Conservation (phyloP, 2,797 vertebrate genomes). For the Sphenodon punctatus region DNA sequence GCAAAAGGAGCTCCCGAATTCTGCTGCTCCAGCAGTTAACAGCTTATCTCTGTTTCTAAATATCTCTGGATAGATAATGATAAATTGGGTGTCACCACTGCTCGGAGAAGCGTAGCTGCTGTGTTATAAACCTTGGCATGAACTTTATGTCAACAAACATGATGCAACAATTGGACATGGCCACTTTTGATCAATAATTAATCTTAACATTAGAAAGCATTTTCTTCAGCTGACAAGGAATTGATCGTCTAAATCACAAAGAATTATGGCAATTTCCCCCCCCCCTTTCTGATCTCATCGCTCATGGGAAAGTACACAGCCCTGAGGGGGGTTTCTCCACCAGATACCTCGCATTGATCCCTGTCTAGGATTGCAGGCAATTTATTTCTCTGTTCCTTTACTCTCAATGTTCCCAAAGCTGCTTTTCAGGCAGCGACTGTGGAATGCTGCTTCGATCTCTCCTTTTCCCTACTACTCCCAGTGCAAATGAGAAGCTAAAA, state of each 20-base stretch:
- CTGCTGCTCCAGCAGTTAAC: conserved; percentile 55
- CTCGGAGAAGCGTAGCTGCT: conserved; percentile 51
- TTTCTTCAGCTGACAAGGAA: conserved; percentile 71
- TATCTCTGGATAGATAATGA: conserved; percentile 73
- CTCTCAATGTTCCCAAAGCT: conserved; percentile 28
- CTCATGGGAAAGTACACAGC: not conserved
- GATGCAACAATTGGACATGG: conserved; percentile 45
- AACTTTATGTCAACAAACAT: conserved; percentile 50
- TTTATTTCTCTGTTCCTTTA: conserved; percentile 11
- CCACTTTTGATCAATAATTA: conserved; percentile 77
- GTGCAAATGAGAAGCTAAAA: not conserved
- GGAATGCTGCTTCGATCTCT: not conserved
- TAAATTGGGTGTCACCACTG: conserved; percentile 69
- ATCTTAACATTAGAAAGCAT: conserved; percentile 75
- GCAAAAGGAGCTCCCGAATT: conserved; percentile 26
- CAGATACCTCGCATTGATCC: not conserved
- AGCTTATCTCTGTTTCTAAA: conserved; percentile 74
- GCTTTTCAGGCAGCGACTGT: not conserved
- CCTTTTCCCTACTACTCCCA: not conserved
- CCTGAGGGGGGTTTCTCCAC: conserved; percentile 2
- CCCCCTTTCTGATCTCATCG: not conserved
- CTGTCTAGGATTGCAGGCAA: not conserved
- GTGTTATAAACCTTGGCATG: conserved; percentile 14
- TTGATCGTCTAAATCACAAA: conserved; percentile 46
- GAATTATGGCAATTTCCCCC: conserved; percentile 17